Evolutionary conservation across 1,140 invertebrate species (phyloP), one percentile per base, ranked within the genome.

Genomic region (Zaprionus davidi): DNA sequence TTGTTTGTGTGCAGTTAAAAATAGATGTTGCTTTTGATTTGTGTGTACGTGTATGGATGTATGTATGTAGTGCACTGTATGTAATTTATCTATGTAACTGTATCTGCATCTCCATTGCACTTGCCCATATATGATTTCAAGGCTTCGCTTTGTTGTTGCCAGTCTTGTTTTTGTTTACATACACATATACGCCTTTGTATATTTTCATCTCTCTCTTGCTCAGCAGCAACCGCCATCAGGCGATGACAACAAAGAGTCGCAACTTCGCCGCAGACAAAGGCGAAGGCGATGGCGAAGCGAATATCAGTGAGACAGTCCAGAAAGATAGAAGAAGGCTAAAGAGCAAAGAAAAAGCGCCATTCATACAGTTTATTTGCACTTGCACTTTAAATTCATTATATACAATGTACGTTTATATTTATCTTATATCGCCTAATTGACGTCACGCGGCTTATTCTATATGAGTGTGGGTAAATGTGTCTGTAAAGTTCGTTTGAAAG

Each of bases 401-500:
- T 22, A 66, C 34, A n/a, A 38, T 41, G 34, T 55, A 64, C 60
- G 46, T 64, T 83, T 72, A 70, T 84, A 76, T 73, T 78, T 79
- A 77, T 90, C 78, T 76, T 81, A 76, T 76, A 81, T 78, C 38
- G 76, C 46, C 65, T 20, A 69, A 75, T 90, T 88, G 84, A 88
- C 85, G 84, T 88, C 84, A 90, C 64, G 63, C 75, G 46, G 51
- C 53, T 68, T 74, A 64, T 82, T 73, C 82, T 66, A 41, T 34
- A 9, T 69, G 9, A 24, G 41, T 59, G n/a, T 63, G 15, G 17
- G 28, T 15, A n/a, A 34, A 11, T 57, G 66, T 65, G 22, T 62
- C 5, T 77, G 82, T 73, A 44, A 85, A 78, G 74, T 80, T 75
- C 68, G 77, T 71, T 74, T 77, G 63, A 63, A 80, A 60, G 76